Evolutionary conservation across 53 echinoderm and acorn worm species (phyloP).

Genomic region (Pentamera pediparva): DNA sequence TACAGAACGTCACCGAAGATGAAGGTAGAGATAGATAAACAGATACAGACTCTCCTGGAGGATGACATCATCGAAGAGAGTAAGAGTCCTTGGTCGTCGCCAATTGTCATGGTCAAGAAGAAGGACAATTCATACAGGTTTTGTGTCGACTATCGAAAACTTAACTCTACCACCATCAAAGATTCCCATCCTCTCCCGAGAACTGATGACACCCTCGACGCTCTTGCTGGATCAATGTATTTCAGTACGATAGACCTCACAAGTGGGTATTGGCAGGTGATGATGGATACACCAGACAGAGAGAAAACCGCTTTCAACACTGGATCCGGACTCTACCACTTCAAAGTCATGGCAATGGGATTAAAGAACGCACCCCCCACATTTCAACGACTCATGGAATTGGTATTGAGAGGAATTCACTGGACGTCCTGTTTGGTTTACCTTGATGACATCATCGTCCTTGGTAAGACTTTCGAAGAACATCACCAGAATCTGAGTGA

Average conservation of each 20-base stretch:
- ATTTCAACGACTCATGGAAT: conserved; percentile 26
- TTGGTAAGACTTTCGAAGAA: neutral
- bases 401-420: conserved; percentile 10
- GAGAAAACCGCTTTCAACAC: conserved; percentile 17
- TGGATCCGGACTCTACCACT: conserved; percentile 2
- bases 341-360: conserved; percentile 17
- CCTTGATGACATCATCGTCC: neutral
- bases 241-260: conserved; percentile 11
- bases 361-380: conserved; percentile 20
- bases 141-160: conserved; percentile 27
- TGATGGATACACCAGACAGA: conserved; percentile 6
- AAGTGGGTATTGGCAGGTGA: conserved; percentile 30
- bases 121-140: conserved; percentile 13
- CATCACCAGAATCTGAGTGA: neutral
- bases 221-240: conserved; percentile 6
- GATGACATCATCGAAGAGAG: too few species aligned
- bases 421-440: neutral
- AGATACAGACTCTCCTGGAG: too few species aligned
- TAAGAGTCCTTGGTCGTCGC: too few species aligned
- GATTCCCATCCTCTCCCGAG: conserved; percentile 32
- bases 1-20: too few species aligned
- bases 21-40: too few species aligned
- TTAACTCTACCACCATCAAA: neutral
- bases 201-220: conserved; percentile 25
- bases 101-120: conserved; percentile 23